Evolutionary conservation across 92 coral and sea anemone species (phyloP), one percentile per base, ranked within the genome.

Genomic region (Epizoanthus fatuus): DNA sequence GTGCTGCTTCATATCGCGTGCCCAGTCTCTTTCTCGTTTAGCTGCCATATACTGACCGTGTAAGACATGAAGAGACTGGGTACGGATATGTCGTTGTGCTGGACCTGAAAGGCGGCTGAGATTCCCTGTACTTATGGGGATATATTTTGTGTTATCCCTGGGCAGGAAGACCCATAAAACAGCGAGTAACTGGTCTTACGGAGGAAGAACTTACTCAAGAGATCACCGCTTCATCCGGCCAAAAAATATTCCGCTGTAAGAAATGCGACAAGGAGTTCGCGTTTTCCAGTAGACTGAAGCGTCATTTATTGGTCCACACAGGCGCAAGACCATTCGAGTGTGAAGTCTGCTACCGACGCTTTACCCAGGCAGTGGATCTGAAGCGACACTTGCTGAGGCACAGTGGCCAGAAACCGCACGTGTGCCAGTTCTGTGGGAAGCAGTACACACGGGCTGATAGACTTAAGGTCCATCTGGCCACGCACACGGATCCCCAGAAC

Each of bases 321-420:
- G 99, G 99, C 12, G 99, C 98, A 70, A 90, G 98, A 8, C 99
- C 99, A 16, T 97, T 97, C 59, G 99, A 97, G 84, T 97, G 99
- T 81, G 97, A 88, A 64, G 92, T 95, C 72, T 97, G 99, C 77
- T 89, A 86, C n/a, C 94, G 98, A 67, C 99, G 99, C 63, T 97
- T 97, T 62, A 95, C 98, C 16, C 99, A 97, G 51, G 98, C 98
- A 7, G 99, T 95, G 73, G 99, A 97, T 81, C 87, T 97, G 55
- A 97, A 97, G 80, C 93, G 99, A 67, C 99, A 97, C 71, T 90
- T 97, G 98, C 49, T 95, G 88, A 91, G 99, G 79, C 99, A 97
- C 63, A 92, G 97, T 63, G 99, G 98, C 37, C 96, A 92, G 51
- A 93, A 95, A 69, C 96, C 98, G 58, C 98, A 97, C 55, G 97